A percentile compares a stretch with the other conserved stretches of the same genome.
These are phyloP conservation scores for Drosophila obscura DNA, from an alignment of 1,140 invertebrate species.

Conservation along the genomic window DNA sequence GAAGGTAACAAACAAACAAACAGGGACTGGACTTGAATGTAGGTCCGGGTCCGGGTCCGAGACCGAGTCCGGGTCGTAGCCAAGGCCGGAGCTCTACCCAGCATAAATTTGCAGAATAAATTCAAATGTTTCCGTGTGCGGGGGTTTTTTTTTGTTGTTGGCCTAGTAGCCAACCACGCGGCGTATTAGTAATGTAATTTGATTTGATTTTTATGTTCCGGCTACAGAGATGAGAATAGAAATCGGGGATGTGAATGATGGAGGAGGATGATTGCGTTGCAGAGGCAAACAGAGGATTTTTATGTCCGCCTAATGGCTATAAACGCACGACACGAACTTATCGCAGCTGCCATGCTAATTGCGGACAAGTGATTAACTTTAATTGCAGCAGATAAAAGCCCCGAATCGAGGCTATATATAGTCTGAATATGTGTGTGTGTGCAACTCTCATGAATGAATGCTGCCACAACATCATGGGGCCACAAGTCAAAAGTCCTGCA, in stretches of 20 bases:
- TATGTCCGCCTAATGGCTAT: constrained; percentile 65
- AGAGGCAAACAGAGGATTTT: constrained; percentile 29
- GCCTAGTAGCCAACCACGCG: constrained; percentile 54
- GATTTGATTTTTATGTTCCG: constrained; percentile 74
- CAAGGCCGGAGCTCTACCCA: not conserved
- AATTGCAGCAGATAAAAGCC: constrained; percentile 73
- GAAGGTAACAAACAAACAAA: constrained; percentile 47
- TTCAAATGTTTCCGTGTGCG: constrained; percentile 53
- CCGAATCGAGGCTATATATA: constrained; percentile 9
- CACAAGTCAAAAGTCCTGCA: constrained; percentile 60
- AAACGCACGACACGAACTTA: constrained; percentile 62
- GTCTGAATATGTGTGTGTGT: constrained; percentile 1
- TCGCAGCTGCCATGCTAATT: constrained; percentile 76
- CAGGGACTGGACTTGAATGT: constrained; percentile 26
- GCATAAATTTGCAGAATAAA: constrained; percentile 74
- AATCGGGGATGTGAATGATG: not conserved
- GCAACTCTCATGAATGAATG: constrained; percentile 2
- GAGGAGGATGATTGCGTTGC: constrained; percentile 1
- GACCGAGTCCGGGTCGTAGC: constrained; percentile 7
- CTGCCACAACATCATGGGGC: constrained; percentile 6
- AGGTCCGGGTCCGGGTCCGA: constrained; percentile 35
- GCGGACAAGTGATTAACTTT: constrained; percentile 74
- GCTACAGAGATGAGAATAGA: constrained; percentile 2
- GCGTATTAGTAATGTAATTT: constrained; percentile 81
- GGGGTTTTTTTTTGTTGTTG: not conserved